Evolutionary conservation across 92 coral and sea anemone genomes (phyloP).

Genomic region (Zoanthus sociatus): DNA sequence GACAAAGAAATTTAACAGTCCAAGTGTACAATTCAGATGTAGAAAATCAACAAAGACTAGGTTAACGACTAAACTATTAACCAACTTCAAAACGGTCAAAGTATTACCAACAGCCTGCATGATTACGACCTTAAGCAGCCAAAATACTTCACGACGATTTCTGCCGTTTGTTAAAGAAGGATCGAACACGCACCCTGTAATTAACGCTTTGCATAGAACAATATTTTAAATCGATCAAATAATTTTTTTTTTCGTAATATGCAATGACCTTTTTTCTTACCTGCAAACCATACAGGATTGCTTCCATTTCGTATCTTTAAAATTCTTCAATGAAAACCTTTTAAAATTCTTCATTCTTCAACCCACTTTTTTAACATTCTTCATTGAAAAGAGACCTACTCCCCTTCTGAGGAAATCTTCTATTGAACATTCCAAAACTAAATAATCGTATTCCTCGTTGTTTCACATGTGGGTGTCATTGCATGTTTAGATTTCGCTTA

Average conservation of each 20-base stretch:
- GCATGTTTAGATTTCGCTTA: constrained; percentile 24
- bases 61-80: no score
- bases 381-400: constrained; percentile 8
- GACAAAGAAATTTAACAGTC: no score
- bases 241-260: neutral
- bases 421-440: constrained; percentile 34
- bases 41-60: no score
- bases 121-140: no score
- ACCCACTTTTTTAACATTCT: constrained; percentile 9
- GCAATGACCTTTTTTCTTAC: constrained; percentile 28
- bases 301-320: constrained; percentile 21
- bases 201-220: neutral
- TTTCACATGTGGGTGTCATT: constrained; percentile 20
- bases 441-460: constrained; percentile 14
- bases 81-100: no score
- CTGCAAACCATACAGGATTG: neutral
- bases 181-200: neutral
- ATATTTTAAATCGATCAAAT: neutral
- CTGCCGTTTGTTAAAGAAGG: no score
- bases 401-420: constrained; percentile 29
- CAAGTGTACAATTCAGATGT: no score
- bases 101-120: no score
- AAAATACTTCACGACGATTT: no score
- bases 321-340: constrained; percentile 9
- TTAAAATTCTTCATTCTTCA: constrained; percentile 14